Percentiles rank a stretch among this genome's conserved stretches.
Evolutionary conservation across 2,797 vertebrate genomes (phyloP).

Genomic region (Eidolon dupreanum): DNA sequence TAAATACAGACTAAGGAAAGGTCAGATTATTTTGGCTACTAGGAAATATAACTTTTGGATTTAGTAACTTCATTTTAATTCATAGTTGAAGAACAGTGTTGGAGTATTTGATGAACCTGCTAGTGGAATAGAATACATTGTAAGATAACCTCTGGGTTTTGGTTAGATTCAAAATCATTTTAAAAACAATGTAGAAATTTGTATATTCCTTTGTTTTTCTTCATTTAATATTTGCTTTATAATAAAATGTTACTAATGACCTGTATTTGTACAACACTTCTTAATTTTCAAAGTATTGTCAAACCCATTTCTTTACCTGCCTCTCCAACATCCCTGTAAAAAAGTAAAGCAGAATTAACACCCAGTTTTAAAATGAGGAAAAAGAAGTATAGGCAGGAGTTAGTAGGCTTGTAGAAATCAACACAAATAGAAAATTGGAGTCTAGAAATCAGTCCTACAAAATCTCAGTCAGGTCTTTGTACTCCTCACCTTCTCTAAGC

Average conservation of each 20-base stretch:
- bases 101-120: not conserved
- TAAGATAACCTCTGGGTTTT: not conserved
- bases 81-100: not conserved
- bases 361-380: conserved; percentile 17
- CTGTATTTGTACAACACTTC: not conserved
- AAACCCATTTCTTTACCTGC: not conserved
- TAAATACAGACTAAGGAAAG: not conserved
- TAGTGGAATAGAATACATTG: not conserved
- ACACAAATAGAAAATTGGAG: not conserved
- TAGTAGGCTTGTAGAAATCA: not conserved
- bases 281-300: not conserved
- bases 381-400: not conserved
- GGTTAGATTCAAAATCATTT: conserved; percentile 30
- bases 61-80: conserved; percentile 37
- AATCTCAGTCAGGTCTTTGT: not conserved
- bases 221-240: conserved; percentile 7
- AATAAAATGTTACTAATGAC: not conserved
- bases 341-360: conserved; percentile 10
- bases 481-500: not conserved
- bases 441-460: not conserved
- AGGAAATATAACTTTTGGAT: not conserved
- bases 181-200: conserved; percentile 4
- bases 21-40: conserved; percentile 23
- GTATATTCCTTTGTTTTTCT: not conserved
- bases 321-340: not conserved